Percentiles rank a stretch among this genome's conserved stretches.
These are phyloP conservation scores for Meandrina meandrites DNA, from an alignment of 92 coral and sea anemone genomes.

Conservation along the genomic window DNA sequence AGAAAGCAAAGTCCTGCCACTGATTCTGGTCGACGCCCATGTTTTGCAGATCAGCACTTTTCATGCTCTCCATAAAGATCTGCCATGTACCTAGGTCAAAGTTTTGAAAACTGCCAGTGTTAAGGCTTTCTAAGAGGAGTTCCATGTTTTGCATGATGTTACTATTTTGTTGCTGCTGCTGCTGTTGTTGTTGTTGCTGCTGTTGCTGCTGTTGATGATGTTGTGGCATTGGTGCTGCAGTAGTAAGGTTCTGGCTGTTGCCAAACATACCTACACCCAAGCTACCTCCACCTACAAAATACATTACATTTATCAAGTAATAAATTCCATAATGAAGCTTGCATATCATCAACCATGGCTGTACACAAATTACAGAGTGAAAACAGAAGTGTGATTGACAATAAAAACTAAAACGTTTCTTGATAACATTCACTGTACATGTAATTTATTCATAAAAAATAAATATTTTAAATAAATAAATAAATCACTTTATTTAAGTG, in stretches of 20 bases:
- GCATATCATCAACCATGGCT: no score
- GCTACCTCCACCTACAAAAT: conserved; percentile 27
- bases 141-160: conserved; percentile 90
- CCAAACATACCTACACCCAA: conserved; percentile 39
- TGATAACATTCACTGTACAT: no score
- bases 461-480: no score
- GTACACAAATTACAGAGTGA: background rate
- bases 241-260: conserved; percentile 39
- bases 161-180: conserved; percentile 58
- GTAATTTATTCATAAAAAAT: no score
- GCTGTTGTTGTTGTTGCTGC: conserved; percentile 38
- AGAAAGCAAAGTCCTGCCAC: conserved; percentile 97
- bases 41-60: conserved; percentile 81
- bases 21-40: conserved; percentile 86
- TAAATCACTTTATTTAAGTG: no score
- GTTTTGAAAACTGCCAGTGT: conserved; percentile 89
- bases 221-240: conserved; percentile 45
- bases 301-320: background rate
- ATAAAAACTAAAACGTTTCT: background rate
- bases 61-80: conserved; percentile 95
- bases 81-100: conserved; percentile 88
- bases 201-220: conserved; percentile 62
- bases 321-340: no score
- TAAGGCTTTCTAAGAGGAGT: conserved; percentile 88
- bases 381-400: background rate